Evolutionary conservation across 2,888 invertebrate species (phyloP).

Genomic region (Proisotoma minuta): DNA sequence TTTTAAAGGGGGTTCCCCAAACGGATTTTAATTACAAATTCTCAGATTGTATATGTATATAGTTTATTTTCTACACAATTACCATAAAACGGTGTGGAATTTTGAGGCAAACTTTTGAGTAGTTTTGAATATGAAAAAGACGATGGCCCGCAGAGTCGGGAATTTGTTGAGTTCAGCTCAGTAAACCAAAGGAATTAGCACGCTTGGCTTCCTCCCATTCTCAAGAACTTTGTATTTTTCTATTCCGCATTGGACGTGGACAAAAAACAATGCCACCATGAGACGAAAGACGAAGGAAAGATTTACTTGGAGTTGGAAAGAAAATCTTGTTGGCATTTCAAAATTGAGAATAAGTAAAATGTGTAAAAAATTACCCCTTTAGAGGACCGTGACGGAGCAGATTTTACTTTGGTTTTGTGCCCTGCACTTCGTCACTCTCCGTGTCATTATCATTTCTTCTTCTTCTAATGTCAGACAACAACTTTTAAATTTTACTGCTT

Average conservation of each 20-base stretch:
- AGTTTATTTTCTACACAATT: too few relatives aligned
- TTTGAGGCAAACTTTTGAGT: too few relatives aligned
- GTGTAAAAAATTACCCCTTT: slow-evolving; percentile 4
- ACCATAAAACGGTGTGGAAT: too few relatives aligned
- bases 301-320: not conserved
- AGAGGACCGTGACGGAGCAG: slow-evolving; percentile 13
- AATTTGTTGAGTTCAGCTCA: slow-evolving; percentile 9
- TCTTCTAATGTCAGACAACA: not conserved
- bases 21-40: too few relatives aligned
- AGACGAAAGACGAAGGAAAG: not conserved
- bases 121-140: too few relatives aligned
- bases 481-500: not conserved
- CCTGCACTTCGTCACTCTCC: not conserved
- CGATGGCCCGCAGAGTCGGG: not conserved
- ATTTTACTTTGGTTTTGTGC: slow-evolving; percentile 4
- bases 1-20: too few relatives aligned
- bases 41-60: too few relatives aligned
- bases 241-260: not conserved
- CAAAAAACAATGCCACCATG: not conserved
- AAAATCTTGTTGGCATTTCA: not conserved
- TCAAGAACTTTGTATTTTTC: not conserved
- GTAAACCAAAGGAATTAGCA: slow-evolving; percentile 4
- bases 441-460: slow-evolving; percentile 8
- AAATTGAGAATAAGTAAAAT: not conserved
- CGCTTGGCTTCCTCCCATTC: slow-evolving; percentile 3